Conservation (phyloP, 2,113 vertebrate species). For the Sphyrna mokarran region DNA sequence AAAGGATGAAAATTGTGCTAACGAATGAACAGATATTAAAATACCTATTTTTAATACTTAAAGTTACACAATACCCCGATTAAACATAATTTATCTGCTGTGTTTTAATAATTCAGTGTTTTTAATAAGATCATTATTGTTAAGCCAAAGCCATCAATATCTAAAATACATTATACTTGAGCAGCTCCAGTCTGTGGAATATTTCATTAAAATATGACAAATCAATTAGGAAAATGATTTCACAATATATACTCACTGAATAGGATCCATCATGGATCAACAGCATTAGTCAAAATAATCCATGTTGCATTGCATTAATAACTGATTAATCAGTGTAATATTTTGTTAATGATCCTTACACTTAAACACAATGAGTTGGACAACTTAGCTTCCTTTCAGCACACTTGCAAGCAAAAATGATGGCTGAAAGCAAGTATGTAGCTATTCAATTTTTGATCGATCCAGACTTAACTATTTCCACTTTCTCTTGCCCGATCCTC, state of each 20-base stretch:
- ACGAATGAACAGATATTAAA: neutral
- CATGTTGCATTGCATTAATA: neutral
- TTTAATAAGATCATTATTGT: neutral
- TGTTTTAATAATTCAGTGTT: neutral
- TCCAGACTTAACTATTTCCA: neutral
- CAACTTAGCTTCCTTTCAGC: neutral
- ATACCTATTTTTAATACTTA: neutral
- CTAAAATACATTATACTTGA: neutral
- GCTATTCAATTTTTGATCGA: neutral
- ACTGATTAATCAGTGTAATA: neutral
- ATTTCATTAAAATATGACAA: neutral
- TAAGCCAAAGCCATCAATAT: neutral
- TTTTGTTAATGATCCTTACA: neutral
- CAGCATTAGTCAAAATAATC: neutral
- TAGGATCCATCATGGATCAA: neutral
- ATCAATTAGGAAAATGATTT: neutral
- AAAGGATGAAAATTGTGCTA: neutral
- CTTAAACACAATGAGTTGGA: neutral
- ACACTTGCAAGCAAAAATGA: neutral
- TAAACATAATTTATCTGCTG: neutral
- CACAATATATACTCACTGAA: neutral
- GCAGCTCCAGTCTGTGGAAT: neutral
- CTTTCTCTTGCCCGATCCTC: neutral
- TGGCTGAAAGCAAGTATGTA: neutral
- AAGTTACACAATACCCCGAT: neutral